Base-by-base conservation (phyloP, 2,797 vertebrate species). In the Ambastaia sidthimunki region DNA sequence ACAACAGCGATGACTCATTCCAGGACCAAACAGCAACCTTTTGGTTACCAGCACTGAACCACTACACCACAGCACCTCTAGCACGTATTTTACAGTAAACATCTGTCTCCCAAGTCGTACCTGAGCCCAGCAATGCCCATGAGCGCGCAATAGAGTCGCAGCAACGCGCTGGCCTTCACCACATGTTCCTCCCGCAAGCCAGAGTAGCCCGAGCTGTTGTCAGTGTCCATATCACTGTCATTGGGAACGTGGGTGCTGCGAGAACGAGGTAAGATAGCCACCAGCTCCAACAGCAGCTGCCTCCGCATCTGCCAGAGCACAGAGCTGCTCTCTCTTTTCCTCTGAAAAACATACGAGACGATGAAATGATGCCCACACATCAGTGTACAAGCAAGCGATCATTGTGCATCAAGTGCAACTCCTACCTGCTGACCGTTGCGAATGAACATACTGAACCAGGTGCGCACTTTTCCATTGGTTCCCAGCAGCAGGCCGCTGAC, bases 361-460 rank as follows among this genome's bases (percentile, higher is more conserved):
- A 16, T 44, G 50, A 73, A 37, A 73, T 7, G 18, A 34, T 19
- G 13, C 1, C 25, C n/a, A 28, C 3, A 28, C n/a, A 28, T 9
- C 1, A 3, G 13, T 41, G 21, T 12, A 19, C 10, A 9, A 6
- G 16, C 0, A 16, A 25, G 13, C 7, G 31, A 54, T 47, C 10
- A 6, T 47, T 19, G 25, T 47, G 13, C 18, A 21, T 0, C 18
- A 34, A 28, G 15, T 16, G 25, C 13, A 52, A 11, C 52, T 2
- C 91, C 89, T 70, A 99, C 98, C 96, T 99, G 97, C 18, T 99
- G 98, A 59, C 98, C 98, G 7, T 98, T 99, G 81, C 97, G 95
- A 82, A 99, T 97, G 84, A 99, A 99, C 91, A 98, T 97, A 84
- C 98, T 96, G 91, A 99, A 99, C 98, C 98, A 99, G 11, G 97